A percentile compares a stretch with the other conserved stretches of the same genome.
These are phyloP conservation scores for Xyrauchen texanus DNA, from an alignment of 2,113 vertebrate genomes.

Conservation along the genomic window DNA sequence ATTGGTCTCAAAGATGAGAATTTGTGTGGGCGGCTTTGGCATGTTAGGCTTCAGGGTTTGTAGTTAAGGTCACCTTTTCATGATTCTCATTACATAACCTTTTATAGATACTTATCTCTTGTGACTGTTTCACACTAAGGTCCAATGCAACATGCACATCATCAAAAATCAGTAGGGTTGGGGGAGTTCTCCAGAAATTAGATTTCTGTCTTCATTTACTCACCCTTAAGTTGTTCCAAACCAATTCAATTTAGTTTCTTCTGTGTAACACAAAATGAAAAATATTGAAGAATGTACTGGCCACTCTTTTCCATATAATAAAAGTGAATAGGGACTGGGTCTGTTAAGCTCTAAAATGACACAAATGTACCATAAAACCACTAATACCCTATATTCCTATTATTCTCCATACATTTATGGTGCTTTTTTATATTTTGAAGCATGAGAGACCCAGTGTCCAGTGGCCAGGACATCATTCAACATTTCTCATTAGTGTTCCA, in stretches of 20 bases:
- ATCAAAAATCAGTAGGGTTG: not conserved
- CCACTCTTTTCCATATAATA: no score
- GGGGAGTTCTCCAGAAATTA: not conserved
- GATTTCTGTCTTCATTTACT: not conserved
- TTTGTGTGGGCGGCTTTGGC: constrained; percentile 24
- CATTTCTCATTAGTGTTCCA: no score
- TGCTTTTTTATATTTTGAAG: no score
- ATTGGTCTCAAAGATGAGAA: constrained; percentile 24
- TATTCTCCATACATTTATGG: no score
- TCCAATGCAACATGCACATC: not conserved
- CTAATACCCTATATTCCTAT: no score
- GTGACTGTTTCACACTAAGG: not conserved
- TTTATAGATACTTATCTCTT: constrained; percentile 24
- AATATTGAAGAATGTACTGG: no score
- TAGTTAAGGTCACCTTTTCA: constrained; percentile 38
- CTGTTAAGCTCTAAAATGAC: no score
- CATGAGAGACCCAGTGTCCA: no score
- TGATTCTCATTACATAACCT: constrained; percentile 32
- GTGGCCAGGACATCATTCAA: no score
- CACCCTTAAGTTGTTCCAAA: not conserved
- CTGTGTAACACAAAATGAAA: no score
- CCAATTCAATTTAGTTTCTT: not conserved
- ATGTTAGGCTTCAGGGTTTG: constrained; percentile 28
- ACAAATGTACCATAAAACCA: no score
- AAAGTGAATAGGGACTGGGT: no score